Percentiles rank a stretch among this genome's conserved stretches.
Evolutionary conservation across 1,140 invertebrate species (phyloP).

Genomic region (Colletes gigas): DNA sequence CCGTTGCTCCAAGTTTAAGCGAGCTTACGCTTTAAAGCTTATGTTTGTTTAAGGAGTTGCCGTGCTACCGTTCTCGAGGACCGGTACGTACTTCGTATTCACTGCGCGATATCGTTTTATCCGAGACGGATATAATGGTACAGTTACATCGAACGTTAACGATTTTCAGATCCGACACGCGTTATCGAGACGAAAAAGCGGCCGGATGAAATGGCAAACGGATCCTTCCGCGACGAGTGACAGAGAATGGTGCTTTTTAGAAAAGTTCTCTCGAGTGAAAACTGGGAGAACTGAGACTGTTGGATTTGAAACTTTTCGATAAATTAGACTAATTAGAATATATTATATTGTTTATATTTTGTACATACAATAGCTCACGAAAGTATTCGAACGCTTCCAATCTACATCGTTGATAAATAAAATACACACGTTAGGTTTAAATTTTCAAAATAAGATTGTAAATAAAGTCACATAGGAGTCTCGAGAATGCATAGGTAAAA

Average conservation of each 20-base stretch:
- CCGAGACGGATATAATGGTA: neutral
- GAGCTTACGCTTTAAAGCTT: slow-evolving; percentile 67
- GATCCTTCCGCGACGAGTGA: neutral
- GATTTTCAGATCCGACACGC: neutral
- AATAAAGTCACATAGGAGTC: too few relatives aligned
- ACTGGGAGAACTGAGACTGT: too few relatives aligned
- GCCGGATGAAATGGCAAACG: neutral
- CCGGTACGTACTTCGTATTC: slow-evolving; percentile 21
- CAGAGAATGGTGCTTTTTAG: neutral
- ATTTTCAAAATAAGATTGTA: too few relatives aligned
- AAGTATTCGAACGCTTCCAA: too few relatives aligned
- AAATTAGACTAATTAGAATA: too few relatives aligned
- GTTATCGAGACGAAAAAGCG: neutral
- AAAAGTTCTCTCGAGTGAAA: too few relatives aligned
- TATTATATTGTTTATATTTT: too few relatives aligned
- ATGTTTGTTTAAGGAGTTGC: slow-evolving; percentile 71
- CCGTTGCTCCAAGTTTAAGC: slow-evolving; percentile 66
- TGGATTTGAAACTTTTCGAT: too few relatives aligned
- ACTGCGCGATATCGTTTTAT: slow-evolving; percentile 19
- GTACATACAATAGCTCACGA: too few relatives aligned
- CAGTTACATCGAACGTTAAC: neutral
- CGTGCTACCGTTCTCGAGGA: slow-evolving; percentile 48
- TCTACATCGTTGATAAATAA: too few relatives aligned
- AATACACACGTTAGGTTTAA: too few relatives aligned
- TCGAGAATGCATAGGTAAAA: too few relatives aligned